Percentiles rank a stretch among this genome's conserved stretches.
phyloP scores from a whole-genome alignment of 2,888 invertebrate genomes.

The Latrodectus hesperus region DNA sequence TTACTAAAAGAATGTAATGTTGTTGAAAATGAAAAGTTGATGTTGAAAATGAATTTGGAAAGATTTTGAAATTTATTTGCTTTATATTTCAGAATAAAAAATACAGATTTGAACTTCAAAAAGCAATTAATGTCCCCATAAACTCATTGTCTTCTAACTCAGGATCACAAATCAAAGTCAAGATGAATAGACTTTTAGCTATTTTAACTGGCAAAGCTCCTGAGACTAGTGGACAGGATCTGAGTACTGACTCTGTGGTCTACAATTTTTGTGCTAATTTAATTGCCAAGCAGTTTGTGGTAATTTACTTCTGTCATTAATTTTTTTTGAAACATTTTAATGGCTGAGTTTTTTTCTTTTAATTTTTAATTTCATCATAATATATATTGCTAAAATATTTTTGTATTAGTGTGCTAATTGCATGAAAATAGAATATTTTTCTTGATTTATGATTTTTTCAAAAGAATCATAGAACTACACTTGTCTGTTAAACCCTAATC shows the following conservation, averaged over 20 bases:
- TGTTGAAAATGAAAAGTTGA: too few species aligned
- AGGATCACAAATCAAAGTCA: constrained; percentile 83
- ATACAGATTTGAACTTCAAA: constrained; percentile 84
- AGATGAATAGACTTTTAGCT: constrained; percentile 83
- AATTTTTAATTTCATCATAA: too few species aligned
- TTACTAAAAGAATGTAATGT: not conserved
- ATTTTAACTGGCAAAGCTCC: constrained; percentile 83
- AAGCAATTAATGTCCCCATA: constrained; percentile 89
- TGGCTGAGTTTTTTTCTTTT: too few species aligned
- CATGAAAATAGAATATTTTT: too few species aligned
- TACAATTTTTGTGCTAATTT: constrained; percentile 80
- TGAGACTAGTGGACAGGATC: constrained; percentile 78
- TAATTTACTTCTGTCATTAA: constrained; percentile 73
- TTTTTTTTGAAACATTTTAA: too few species aligned
- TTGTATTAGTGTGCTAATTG: too few species aligned
- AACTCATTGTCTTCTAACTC: constrained; percentile 89
- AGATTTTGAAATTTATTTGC: not conserved
- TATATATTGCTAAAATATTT: too few species aligned
- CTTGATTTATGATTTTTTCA: too few species aligned
- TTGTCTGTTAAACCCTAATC: too few species aligned
- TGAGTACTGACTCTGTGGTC: constrained; percentile 15
- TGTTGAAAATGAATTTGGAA: not conserved
- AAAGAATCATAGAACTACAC: too few species aligned
- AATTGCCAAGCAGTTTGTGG: constrained; percentile 85
- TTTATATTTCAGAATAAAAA: constrained; percentile 79